Evolutionary conservation across 1,140 invertebrate species (phyloP).

Genomic region (Triops cancriformis): DNA sequence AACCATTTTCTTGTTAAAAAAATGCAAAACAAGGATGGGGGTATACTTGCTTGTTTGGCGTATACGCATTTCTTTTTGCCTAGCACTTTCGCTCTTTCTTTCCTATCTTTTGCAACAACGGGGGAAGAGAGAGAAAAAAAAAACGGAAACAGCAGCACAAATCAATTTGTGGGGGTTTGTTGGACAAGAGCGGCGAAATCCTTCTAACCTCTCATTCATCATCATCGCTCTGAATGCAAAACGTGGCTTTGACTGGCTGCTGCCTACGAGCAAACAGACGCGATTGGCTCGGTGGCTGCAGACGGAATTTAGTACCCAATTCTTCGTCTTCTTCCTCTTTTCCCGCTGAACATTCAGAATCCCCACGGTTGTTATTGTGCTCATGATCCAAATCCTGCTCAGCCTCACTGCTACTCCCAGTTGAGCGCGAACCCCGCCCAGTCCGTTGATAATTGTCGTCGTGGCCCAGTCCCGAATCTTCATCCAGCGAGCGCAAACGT

Average conservation of each 20-base stretch:
- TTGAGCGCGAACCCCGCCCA: slow-evolving; percentile 2
- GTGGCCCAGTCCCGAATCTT: slow-evolving; percentile 31
- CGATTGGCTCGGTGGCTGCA: slow-evolving; percentile 77
- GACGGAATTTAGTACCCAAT: slow-evolving; percentile 48
- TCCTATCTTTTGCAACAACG: not conserved
- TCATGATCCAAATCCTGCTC: slow-evolving; percentile 25
- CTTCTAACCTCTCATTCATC: not conserved
- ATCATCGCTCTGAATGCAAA: not conserved
- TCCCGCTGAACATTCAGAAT: slow-evolving; percentile 17
- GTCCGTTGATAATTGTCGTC: slow-evolving; percentile 21
- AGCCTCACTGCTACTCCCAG: slow-evolving; percentile 26
- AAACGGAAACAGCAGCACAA: not conserved
- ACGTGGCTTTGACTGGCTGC: slow-evolving; percentile 31
- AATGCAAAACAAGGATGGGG: not conserved
- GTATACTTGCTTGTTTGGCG: not conserved
- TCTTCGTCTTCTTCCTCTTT: slow-evolving; percentile 24
- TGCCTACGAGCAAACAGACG: slow-evolving; percentile 65
- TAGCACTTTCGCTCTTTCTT: not conserved
- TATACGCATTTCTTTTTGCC: not conserved
- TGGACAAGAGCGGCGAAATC: not conserved
- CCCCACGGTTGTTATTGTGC: not conserved
- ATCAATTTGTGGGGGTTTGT: not conserved
- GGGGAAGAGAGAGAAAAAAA: not conserved
- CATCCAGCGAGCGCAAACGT: slow-evolving; percentile 29
- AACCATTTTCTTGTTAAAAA: not conserved